A percentile compares a stretch with the other conserved stretches of the same genome.
Conservation (phyloP, 2,888 invertebrate genomes). For the Heteropelma amictum region DNA sequence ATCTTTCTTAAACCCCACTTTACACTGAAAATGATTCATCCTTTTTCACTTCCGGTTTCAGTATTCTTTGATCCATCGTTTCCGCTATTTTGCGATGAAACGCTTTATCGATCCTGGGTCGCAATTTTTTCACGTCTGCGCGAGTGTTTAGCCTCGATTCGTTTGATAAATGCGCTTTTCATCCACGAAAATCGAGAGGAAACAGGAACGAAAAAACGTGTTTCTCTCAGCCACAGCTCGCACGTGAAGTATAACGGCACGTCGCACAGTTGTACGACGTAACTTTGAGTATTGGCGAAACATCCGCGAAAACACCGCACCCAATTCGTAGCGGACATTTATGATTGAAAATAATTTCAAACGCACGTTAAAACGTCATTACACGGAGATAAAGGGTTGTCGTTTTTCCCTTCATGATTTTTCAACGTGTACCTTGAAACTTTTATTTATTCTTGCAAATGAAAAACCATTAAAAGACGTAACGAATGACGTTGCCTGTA, state of each 20-base stretch:
- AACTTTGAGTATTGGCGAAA: neutral
- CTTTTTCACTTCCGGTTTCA: neutral
- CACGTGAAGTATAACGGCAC: too few species aligned
- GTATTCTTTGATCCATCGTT: neutral
- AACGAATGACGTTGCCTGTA: slow-evolving; percentile 58
- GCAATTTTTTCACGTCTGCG: neutral
- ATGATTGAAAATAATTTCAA: neutral
- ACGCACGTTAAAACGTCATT: too few species aligned
- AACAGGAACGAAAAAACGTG: too few species aligned
- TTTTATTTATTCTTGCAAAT: too few species aligned
- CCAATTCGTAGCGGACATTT: slow-evolving; percentile 35
- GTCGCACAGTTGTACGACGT: neutral
- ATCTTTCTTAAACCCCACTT: neutral
- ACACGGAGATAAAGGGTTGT: too few species aligned
- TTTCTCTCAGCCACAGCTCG: too few species aligned
- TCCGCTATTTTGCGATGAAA: neutral
- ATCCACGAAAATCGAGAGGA: too few species aligned
- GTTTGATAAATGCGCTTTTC: neutral
- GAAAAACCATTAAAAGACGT: too few species aligned
- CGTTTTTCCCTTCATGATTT: too few species aligned
- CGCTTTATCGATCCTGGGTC: neutral
- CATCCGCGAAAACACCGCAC: slow-evolving; percentile 19
- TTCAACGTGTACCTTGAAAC: too few species aligned
- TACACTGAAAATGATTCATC: neutral
- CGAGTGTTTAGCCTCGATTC: neutral